phyloP scores from a whole-genome alignment of 2,888 invertebrate species.

The Drosophila borborema region DNA sequence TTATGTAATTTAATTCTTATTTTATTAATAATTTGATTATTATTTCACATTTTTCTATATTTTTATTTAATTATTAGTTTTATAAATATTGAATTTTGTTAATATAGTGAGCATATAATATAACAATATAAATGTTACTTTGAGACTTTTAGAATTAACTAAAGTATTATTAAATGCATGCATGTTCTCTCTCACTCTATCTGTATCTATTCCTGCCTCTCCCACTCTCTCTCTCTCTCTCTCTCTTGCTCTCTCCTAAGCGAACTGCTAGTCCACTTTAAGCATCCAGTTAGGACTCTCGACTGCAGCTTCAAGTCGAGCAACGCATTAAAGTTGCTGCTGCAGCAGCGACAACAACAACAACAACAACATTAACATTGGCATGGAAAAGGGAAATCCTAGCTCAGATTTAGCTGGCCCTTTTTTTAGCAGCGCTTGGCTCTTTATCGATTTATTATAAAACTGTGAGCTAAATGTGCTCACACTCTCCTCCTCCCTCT shows the following conservation, averaged over 20 bases:
- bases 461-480: conserved; percentile 59
- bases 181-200: no score
- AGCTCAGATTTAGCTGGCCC: conserved; percentile 42
- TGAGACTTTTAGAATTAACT: no score
- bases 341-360: not conserved
- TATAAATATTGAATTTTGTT: no score
- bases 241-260: not conserved
- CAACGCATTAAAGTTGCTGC: conserved; percentile 22
- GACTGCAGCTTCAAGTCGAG: conserved; percentile 11
- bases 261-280: not conserved
- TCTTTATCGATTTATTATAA: conserved; percentile 75
- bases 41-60: no score
- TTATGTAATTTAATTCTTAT: no score
- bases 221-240: no score
- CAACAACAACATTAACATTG: not conserved
- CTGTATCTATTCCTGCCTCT: no score
- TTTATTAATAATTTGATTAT: no score
- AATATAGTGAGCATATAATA: no score
- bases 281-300: conserved; percentile 22
- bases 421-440: conserved; percentile 23
- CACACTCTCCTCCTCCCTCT: not conserved
- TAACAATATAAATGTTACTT: no score
- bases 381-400: conserved; percentile 36
- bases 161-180: no score
- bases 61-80: no score